phyloP scores from a whole-genome alignment of 2,888 invertebrate species.

The Encarsia formosa region DNA sequence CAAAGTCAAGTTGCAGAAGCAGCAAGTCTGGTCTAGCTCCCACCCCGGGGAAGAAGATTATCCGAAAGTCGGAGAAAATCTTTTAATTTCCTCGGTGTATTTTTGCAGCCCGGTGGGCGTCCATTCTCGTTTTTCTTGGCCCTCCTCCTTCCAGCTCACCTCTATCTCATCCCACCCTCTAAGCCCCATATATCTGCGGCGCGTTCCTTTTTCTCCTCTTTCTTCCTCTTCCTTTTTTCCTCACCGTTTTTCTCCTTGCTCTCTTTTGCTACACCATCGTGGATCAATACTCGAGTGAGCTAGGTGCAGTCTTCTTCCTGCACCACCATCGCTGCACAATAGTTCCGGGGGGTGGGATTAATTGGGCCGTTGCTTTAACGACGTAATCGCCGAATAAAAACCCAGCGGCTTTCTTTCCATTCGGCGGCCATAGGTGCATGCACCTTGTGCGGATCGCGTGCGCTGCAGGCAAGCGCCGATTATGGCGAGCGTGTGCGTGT shows the following conservation, averaged over 20 bases:
- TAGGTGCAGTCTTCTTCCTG: background rate
- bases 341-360: constrained; percentile 38
- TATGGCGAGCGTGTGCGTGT: background rate
- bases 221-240: background rate
- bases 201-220: background rate
- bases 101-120: constrained; percentile 13
- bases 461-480: background rate
- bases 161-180: constrained; percentile 9
- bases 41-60: too few species aligned
- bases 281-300: constrained; percentile 22
- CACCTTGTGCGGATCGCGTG: background rate
- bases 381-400: constrained; percentile 47
- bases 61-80: constrained; percentile 15
- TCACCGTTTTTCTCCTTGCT: background rate
- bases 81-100: constrained; percentile 22
- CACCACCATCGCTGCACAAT: constrained; percentile 32
- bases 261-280: constrained; percentile 6
- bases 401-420: constrained; percentile 9
- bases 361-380: constrained; percentile 38
- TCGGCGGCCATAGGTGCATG: background rate
- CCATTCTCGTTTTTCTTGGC: constrained; percentile 17
- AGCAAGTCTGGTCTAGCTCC: background rate
- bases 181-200: constrained; percentile 8
- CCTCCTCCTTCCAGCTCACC: constrained; percentile 5
- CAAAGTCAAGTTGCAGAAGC: background rate